Evolutionary conservation across 2,888 invertebrate species (phyloP).

Genomic region (Noctua janthe): DNA sequence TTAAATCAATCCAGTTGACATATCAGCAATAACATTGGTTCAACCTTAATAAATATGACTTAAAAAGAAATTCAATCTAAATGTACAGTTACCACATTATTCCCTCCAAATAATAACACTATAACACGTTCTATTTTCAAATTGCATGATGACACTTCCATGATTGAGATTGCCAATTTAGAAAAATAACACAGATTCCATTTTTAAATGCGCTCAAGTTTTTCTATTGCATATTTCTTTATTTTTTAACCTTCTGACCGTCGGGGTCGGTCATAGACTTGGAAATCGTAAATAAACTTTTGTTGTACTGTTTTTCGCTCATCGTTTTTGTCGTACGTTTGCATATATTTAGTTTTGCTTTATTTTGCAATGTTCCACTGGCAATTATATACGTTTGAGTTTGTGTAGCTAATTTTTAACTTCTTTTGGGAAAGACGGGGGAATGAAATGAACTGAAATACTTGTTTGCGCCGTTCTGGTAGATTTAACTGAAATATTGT

Average conservation of each 20-base stretch:
- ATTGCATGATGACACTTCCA: conserved; percentile 22
- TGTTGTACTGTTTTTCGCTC: conserved; percentile 41
- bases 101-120: conserved; percentile 25
- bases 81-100: neutral
- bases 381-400: conserved; percentile 60
- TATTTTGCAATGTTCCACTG: conserved; percentile 46
- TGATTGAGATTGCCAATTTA: conserved; percentile 38
- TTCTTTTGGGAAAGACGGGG: conserved; percentile 40
- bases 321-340: conserved; percentile 52
- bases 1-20: conserved; percentile 52
- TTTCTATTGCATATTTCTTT: conserved; percentile 35
- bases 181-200: conserved; percentile 36
- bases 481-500: conserved; percentile 31
- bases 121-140: conserved; percentile 34
- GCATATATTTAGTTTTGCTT: conserved; percentile 59
- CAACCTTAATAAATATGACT: conserved; percentile 47
- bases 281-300: conserved; percentile 53
- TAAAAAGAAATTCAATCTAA: conserved; percentile 19
- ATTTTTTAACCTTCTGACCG: conserved; percentile 58
- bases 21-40: conserved; percentile 52
- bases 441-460: conserved; percentile 42
- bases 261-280: conserved; percentile 55
- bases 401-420: conserved; percentile 38
- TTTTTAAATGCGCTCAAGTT: conserved; percentile 21
- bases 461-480: neutral